Conservation (phyloP, 2,888 invertebrate species). For the Watsonalla cultraria region DNA sequence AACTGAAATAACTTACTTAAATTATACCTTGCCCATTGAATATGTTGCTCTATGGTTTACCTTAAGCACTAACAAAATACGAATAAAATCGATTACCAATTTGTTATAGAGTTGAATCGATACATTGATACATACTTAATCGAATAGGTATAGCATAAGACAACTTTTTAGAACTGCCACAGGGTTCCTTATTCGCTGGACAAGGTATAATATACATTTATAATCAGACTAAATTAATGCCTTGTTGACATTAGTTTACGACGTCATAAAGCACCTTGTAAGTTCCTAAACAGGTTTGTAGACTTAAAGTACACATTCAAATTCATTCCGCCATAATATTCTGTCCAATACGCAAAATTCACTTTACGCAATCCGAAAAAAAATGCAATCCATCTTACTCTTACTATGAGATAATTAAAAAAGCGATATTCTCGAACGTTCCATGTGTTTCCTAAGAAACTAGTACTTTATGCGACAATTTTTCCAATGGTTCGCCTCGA, state of each 20-base stretch:
- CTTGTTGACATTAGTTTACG: conserved; percentile 6
- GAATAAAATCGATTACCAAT: no score
- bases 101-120: no score
- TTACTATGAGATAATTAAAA: conserved; percentile 14
- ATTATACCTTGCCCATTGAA: no score
- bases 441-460: conserved; percentile 53
- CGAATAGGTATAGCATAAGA: no score
- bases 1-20: no score
- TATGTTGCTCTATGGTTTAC: no score
- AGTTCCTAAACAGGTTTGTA: conserved; percentile 13
- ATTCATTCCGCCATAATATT: conserved; percentile 18
- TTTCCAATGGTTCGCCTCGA: conserved; percentile 36
- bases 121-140: no score
- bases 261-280: conserved; percentile 10
- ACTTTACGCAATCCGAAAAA: no score
- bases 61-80: no score
- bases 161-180: no score
- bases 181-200: no score
- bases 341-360: conserved; percentile 3
- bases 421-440: conserved; percentile 51
- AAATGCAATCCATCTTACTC: no score
- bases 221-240: conserved; percentile 14
- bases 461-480: conserved; percentile 29
- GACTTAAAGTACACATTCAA: conserved; percentile 5
- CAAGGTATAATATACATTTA: conserved; percentile 4